phyloP scores from a whole-genome alignment of 2,797 vertebrate genomes.

The Crocodylus rhombifer region DNA sequence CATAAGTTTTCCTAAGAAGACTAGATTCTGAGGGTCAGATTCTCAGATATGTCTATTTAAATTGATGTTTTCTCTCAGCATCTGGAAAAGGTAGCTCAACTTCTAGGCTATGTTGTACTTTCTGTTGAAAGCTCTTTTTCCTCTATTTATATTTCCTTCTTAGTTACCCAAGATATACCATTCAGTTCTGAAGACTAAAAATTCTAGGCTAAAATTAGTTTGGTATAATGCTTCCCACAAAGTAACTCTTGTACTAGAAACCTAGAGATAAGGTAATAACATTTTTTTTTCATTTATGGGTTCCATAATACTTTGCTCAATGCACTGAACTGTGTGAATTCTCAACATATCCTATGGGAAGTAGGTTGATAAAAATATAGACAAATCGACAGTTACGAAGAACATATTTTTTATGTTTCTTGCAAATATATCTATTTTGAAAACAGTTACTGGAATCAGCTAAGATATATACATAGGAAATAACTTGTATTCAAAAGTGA shows the following conservation, averaged over 20 bases:
- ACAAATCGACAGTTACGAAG: no score
- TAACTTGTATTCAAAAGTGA: not conserved
- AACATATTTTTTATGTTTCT: not conserved
- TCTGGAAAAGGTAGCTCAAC: not conserved
- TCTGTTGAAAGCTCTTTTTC: not conserved
- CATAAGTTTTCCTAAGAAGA: not conserved
- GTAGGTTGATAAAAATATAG: not conserved
- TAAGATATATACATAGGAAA: not conserved
- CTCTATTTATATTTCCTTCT: not conserved
- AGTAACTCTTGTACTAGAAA: not conserved
- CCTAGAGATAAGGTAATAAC: not conserved
- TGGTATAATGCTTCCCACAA: not conserved
- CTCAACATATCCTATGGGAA: not conserved
- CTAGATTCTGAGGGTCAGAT: not conserved
- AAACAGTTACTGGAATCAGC: not conserved
- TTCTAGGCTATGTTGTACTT: fast-evolving
- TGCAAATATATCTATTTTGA: not conserved
- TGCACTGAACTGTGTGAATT: not conserved
- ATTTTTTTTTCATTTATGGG: not conserved
- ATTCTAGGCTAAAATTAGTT: not conserved
- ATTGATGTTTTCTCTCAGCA: not conserved
- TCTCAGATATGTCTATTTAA: not conserved
- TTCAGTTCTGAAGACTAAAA: not conserved
- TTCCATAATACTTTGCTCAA: not conserved
- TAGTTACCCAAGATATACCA: not conserved